Percentiles rank a stretch among this genome's conserved stretches.
Evolutionary conservation across 1,140 invertebrate species (phyloP).

Genomic region (Mercenaria mercenaria): DNA sequence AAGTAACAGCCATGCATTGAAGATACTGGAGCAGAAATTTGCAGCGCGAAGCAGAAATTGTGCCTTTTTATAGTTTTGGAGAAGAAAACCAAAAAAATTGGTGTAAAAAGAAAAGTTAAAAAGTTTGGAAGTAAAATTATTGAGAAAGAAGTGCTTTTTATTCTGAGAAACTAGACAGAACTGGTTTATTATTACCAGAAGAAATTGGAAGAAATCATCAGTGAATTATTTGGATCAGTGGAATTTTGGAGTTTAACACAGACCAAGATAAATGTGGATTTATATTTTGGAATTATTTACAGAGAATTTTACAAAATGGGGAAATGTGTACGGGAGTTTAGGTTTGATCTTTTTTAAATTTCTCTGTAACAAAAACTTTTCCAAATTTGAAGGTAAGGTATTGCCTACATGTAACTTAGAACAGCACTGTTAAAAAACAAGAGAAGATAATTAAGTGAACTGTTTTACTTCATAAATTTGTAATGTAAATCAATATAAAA

Average conservation of each 20-base stretch:
- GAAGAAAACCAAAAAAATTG: neutral
- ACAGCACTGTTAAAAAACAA: neutral
- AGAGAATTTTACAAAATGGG: conserved; percentile 17
- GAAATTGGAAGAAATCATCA: neutral
- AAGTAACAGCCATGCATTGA: neutral
- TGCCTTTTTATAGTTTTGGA: neutral
- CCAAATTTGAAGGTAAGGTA: conserved; percentile 43
- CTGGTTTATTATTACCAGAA: neutral
- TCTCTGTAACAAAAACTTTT: neutral
- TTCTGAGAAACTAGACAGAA: neutral
- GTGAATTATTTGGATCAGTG: conserved; percentile 20
- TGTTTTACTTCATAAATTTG: too few relatives aligned
- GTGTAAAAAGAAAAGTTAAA: neutral
- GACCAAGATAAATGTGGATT: neutral
- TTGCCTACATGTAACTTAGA: neutral
- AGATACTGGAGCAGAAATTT: neutral
- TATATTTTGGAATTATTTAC: conserved; percentile 7
- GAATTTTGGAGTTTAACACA: conserved; percentile 2
- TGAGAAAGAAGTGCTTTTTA: neutral
- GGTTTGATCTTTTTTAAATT: conserved; percentile 7
- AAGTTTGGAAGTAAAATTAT: neutral
- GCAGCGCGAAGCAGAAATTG: neutral
- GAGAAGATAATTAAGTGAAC: too few relatives aligned
- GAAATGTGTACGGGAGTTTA: neutral
- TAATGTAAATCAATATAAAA: too few relatives aligned